These are phyloP conservation scores for Lapara coniferarum DNA, from an alignment of 2,888 invertebrate species.

Conservation along the genomic window DNA sequence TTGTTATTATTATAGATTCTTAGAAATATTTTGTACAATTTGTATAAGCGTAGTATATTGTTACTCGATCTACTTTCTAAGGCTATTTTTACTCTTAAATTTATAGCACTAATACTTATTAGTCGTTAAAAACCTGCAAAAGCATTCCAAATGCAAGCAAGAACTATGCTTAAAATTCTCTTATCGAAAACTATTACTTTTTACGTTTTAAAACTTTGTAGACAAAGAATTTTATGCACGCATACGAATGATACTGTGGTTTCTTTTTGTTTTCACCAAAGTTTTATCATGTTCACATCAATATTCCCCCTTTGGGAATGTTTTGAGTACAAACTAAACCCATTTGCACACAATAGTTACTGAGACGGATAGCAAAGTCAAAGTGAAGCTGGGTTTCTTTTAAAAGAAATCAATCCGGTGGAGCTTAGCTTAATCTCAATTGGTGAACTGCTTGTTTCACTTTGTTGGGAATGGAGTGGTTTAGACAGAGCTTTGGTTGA, in stretches of 20 bases:
- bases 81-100: too few species aligned
- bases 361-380: background rate
- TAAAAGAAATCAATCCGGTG: background rate
- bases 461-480: too few species aligned
- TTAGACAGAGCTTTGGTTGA: background rate
- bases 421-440: background rate
- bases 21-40: too few species aligned
- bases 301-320: slow-evolving; percentile 44
- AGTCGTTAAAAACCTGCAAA: too few species aligned
- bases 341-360: slow-evolving; percentile 37
- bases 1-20: too few species aligned
- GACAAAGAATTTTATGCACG: slow-evolving; percentile 28
- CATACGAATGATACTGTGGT: slow-evolving; percentile 36
- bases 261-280: slow-evolving; percentile 40
- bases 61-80: too few species aligned
- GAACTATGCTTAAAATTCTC: background rate
- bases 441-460: background rate
- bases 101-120: too few species aligned
- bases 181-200: slow-evolving; percentile 1
- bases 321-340: slow-evolving; percentile 38
- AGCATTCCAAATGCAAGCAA: too few species aligned
- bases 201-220: slow-evolving; percentile 27
- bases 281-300: slow-evolving; percentile 35
- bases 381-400: background rate
- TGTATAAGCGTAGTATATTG: too few species aligned